phyloP scores from a whole-genome alignment of 2,888 invertebrate genomes.

The Diaprepes abbreviatus region DNA sequence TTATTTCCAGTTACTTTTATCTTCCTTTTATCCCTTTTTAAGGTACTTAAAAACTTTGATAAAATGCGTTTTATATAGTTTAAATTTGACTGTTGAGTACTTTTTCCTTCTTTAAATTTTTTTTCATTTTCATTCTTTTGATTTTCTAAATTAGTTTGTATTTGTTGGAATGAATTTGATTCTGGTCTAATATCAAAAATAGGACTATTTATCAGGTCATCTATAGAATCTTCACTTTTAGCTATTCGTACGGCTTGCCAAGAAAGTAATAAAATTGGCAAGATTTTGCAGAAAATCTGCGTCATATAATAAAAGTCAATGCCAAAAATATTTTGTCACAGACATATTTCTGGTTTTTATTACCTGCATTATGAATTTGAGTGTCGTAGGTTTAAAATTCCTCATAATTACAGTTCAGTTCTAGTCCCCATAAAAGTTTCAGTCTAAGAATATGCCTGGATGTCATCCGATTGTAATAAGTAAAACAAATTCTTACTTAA shows the following conservation, averaged over 20 bases:
- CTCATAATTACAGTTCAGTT: no score
- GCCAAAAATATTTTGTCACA: neutral
- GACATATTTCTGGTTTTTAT: neutral
- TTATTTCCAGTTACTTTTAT: neutral
- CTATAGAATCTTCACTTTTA: neutral
- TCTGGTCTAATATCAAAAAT: conserved; percentile 31
- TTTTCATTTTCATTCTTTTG: neutral
- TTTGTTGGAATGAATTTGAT: conserved; percentile 32
- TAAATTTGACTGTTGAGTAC: conserved; percentile 22
- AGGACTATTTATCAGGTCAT: conserved; percentile 33
- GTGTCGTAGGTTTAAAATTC: no score
- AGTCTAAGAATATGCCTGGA: no score
- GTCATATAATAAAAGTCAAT: conserved; percentile 2
- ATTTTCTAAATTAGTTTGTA: conserved; percentile 6
- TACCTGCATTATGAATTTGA: neutral
- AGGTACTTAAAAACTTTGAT: conserved; percentile 42
- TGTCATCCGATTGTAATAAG: no score
- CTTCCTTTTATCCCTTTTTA: conserved; percentile 23
- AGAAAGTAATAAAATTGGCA: neutral
- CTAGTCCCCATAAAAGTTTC: no score
- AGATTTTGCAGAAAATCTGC: neutral
- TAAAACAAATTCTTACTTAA: no score
- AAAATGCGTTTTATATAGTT: conserved; percentile 31
- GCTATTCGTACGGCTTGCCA: neutral
- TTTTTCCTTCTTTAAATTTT: neutral